Conservation (phyloP, 2,888 invertebrate genomes). For the Brenthis ino region DNA sequence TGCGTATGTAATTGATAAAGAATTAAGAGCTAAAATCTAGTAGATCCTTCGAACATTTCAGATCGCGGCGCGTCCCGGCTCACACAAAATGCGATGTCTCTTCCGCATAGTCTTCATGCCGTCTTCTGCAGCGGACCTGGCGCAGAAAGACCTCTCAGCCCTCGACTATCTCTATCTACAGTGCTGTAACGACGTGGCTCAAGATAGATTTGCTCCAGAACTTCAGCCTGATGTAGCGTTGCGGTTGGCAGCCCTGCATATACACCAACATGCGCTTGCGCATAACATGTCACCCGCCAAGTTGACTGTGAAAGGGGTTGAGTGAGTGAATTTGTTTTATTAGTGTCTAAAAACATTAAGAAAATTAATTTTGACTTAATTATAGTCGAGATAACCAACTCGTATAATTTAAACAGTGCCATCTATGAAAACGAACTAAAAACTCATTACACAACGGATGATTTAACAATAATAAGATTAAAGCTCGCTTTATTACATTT, state of each 20-base stretch:
- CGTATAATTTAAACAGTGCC: no score
- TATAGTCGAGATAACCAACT: no score
- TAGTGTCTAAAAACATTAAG: no score
- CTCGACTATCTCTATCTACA: constrained; percentile 95
- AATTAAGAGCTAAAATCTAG: no score
- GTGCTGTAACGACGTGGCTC: constrained; percentile 96
- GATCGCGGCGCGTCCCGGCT: constrained; percentile 95
- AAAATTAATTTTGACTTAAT: background rate
- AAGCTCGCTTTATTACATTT: no score
- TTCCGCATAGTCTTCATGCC: constrained; percentile 96
- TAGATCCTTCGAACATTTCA: constrained; percentile 56
- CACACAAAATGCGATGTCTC: constrained; percentile 93
- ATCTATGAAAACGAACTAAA: no score
- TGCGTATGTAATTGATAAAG: no score
- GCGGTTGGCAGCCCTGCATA: constrained; percentile 93
- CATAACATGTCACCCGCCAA: constrained; percentile 90
- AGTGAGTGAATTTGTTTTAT: constrained; percentile 32
- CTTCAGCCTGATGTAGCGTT: constrained; percentile 92
- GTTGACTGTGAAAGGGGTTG: constrained; percentile 86
- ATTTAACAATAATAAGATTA: no score
- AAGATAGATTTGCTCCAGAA: constrained; percentile 94
- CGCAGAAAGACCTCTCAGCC: constrained; percentile 91
- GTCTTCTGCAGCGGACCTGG: constrained; percentile 90
- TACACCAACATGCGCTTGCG: constrained; percentile 93
- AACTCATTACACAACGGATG: no score